Evolutionary conservation across 2,113 vertebrate genomes (phyloP).

Genomic region (Microtus pennsylvanicus): DNA sequence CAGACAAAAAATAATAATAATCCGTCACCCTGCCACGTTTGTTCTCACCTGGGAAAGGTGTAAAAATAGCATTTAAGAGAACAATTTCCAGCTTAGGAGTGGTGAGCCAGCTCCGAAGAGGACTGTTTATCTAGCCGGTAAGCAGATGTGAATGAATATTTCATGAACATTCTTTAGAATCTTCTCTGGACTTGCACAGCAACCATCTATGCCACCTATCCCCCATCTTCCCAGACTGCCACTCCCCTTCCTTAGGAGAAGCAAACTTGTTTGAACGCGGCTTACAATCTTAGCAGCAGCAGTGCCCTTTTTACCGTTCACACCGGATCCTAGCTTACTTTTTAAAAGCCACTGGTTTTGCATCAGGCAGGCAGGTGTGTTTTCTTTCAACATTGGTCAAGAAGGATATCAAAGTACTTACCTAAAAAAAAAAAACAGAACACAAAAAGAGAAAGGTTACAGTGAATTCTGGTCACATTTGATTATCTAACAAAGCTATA

Average conservation of each 20-base stretch:
- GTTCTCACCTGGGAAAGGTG: constrained; percentile 35
- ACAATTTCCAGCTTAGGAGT: not conserved
- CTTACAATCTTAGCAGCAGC: constrained; percentile 74
- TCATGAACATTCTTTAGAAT: constrained; percentile 7
- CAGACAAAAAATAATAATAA: not conserved
- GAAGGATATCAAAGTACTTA: constrained; percentile 85
- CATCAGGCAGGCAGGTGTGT: constrained; percentile 16
- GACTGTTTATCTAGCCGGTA: not conserved
- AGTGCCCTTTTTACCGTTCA: not conserved
- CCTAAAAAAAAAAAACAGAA: constrained; percentile 86
- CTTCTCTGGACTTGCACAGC: not conserved
- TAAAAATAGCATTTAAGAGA: constrained; percentile 34
- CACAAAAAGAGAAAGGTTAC: constrained; percentile 68
- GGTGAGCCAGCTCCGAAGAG: not conserved
- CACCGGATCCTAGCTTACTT: constrained; percentile 51
- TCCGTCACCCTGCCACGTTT: not conserved
- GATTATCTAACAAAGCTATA: not conserved
- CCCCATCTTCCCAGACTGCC: rapidly evolving
- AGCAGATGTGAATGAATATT: constrained; percentile 33
- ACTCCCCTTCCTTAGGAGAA: not conserved
- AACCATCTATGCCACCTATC: not conserved
- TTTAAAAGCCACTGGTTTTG: constrained; percentile 66
- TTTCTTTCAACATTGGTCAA: constrained; percentile 80
- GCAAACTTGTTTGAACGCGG: not conserved
- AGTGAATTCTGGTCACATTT: not conserved